Base-by-base conservation (phyloP, 2,888 invertebrate genomes). In the Strigamia maritima region DNA sequence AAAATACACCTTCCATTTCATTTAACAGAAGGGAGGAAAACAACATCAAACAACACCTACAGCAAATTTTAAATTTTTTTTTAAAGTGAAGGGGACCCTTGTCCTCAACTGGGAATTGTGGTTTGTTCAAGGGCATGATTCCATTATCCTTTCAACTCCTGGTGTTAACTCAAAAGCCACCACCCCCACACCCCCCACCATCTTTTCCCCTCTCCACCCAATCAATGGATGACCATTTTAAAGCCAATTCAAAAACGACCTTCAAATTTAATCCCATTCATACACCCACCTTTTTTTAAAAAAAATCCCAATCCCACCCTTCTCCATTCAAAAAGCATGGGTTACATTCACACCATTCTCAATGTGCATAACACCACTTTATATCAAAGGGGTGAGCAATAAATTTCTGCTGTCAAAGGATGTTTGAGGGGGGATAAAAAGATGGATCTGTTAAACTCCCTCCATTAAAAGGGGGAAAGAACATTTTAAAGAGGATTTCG, bases 121-220 rank as follows among this genome's bases (percentile, higher is more conserved):
- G 65, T 65, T 65, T 65, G 65, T 65, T 65, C 65, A 65, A 65
- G 65, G 65, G 65, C 65, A 65, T 65, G 65, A 65, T 65, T 65
- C 65, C 65, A 65, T 65, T 65, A 65, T 65, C 65, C 65, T 65
- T 65, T 65, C 65, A 65, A 65, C 65, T 65, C 65, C 65, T 65
- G 65, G 65, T 65, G 65, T 65, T 65, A 65, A 65, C 65, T 65
- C 65, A 65, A 65, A 65, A 65, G 65, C 65, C 65, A 26, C 65
- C 65, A 24, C 65, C 65, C 24, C 54, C 54, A 54, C 19, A 54
- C 54, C 60, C 60, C 24, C 65, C 65, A 12, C 65, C 65, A 28
- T 26, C 7, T 65, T 26, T 65, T 65, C 65, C 65, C 65, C 65
- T 65, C 65, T 65, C 65, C 65, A 65, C 65, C 65, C 65, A 65